A percentile compares a stretch with the other conserved stretches of the same genome.
phyloP scores from a whole-genome alignment of 2,888 invertebrate species.

The Torymus tubicola region DNA sequence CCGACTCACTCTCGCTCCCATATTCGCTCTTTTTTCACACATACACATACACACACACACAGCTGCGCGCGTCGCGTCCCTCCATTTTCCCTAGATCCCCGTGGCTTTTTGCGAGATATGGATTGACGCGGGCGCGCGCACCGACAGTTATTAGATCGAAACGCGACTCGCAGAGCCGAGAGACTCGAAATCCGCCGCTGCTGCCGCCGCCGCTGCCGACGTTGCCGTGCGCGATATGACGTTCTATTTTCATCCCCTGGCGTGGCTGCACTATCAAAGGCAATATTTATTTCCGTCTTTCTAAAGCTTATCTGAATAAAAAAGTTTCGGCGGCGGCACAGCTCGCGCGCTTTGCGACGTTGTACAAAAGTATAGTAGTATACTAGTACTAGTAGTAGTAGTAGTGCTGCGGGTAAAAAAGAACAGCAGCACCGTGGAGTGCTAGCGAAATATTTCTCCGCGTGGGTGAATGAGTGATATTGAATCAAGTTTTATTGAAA shows the following conservation, averaged over 20 bases:
- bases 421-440: no score
- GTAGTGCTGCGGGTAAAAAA: no score
- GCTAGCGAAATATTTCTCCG: no score
- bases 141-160: constrained; percentile 53
- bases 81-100: constrained; percentile 17
- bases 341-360: not conserved
- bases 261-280: constrained; percentile 33
- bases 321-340: constrained; percentile 38
- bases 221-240: constrained; percentile 38
- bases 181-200: no score
- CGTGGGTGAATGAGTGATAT: no score
- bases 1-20: not conserved
- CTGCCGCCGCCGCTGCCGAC: constrained; percentile 1
- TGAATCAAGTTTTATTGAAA: no score
- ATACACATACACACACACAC: no score
- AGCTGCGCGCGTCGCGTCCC: not conserved
- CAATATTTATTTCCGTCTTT: constrained; percentile 55
- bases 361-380: not conserved
- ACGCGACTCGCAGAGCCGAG: constrained; percentile 6
- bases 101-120: constrained; percentile 36
- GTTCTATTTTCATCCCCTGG: constrained; percentile 40
- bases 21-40: no score
- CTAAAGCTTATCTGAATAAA: constrained; percentile 39
- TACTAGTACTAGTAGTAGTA: no score
- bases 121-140: constrained; percentile 34